These are phyloP conservation scores for Proteles cristata DNA, from an alignment of 2,113 vertebrate species.

Conservation along the genomic window DNA sequence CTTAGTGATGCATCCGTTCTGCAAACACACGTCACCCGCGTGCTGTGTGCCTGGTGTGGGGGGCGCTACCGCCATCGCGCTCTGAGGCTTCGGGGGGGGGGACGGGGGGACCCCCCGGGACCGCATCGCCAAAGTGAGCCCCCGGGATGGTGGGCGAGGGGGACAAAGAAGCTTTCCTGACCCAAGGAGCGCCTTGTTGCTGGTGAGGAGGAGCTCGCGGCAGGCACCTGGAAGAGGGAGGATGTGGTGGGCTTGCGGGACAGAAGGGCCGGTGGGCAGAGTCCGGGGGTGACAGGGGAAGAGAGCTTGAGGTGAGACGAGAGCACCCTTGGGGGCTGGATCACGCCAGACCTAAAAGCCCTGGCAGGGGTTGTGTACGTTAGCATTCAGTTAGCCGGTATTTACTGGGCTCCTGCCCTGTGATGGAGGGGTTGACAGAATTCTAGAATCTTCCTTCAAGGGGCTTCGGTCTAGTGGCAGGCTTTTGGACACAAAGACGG, in stretches of 20 bases:
- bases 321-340: neutral
- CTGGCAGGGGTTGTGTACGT: neutral
- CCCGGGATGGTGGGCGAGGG: neutral
- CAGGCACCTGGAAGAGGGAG: neutral
- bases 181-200: neutral
- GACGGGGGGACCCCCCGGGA: neutral
- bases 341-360: neutral
- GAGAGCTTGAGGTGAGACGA: neutral
- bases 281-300: neutral
- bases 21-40: rapidly evolving
- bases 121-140: neutral
- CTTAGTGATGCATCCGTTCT: neutral
- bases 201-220: neutral
- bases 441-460: neutral
- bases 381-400: no score
- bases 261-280: neutral
- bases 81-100: rapidly evolving
- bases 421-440: neutral
- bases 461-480: neutral
- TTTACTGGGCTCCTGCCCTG: neutral
- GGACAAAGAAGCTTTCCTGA: neutral
- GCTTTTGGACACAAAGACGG: neutral
- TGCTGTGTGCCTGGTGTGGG: neutral
- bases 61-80: neutral
- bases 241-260: neutral